phyloP scores from a whole-genome alignment of 2,113 vertebrate species.

The Chelonoidis abingdonii region DNA sequence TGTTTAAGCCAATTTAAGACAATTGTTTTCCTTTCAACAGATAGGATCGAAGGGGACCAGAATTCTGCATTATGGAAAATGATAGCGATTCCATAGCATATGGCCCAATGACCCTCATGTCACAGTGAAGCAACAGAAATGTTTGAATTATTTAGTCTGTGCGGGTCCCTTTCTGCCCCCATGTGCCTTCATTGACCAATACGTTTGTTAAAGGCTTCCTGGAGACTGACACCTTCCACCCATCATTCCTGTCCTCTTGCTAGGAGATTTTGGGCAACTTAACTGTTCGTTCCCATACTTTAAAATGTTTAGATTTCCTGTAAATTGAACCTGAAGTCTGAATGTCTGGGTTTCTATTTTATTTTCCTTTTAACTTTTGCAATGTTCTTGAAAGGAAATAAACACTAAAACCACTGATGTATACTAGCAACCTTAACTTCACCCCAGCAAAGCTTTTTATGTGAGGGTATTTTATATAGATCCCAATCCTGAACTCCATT shows the following conservation, averaged over 20 bases:
- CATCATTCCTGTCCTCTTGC: not conserved
- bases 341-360: not conserved
- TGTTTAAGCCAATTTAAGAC: not conserved
- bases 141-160: not conserved
- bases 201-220: not conserved
- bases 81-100: not conserved
- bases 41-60: not conserved
- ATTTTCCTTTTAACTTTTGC: not conserved
- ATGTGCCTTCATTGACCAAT: not conserved
- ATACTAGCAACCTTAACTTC: not conserved
- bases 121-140: not conserved
- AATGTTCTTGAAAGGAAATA: not conserved
- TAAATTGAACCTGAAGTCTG: rapidly evolving
- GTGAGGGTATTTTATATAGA: not conserved
- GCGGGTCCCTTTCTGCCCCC: not conserved
- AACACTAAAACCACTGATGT: not conserved
- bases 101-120: not conserved
- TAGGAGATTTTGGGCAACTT: not conserved
- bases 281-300: not conserved
- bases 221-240: not conserved
- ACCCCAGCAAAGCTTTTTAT: not conserved
- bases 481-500: not conserved
- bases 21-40: not conserved
- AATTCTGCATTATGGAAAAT: not conserved
- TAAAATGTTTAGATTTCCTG: not conserved